phyloP scores from a whole-genome alignment of 2,888 invertebrate genomes.

The Dryobota labecula region DNA sequence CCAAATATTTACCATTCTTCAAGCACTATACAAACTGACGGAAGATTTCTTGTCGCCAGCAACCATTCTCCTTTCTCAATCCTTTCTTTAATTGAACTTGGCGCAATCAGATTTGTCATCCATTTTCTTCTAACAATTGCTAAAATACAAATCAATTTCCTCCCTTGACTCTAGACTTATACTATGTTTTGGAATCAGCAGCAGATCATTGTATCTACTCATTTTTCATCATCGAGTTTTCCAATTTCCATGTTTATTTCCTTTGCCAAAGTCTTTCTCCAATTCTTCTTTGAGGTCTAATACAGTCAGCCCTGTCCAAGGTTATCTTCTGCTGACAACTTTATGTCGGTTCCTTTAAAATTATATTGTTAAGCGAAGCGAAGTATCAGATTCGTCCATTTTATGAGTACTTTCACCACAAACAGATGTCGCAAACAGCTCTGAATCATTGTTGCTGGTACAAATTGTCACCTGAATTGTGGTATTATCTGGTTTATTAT shows the following conservation, averaged over 20 bases:
- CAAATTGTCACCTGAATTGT: conserved; percentile 47
- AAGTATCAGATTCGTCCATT: conserved; percentile 48
- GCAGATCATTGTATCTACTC: background rate
- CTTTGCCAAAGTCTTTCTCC: background rate
- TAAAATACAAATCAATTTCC: background rate
- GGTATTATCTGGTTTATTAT: conserved; percentile 51
- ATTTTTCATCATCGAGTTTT: background rate
- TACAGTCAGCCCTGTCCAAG: conserved; percentile 11
- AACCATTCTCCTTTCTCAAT: background rate
- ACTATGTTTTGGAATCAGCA: background rate
- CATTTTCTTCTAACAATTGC: background rate
- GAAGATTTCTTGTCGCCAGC: background rate
- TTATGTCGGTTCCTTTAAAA: conserved; percentile 32
- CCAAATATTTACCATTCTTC: background rate
- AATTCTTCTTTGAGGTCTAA: background rate
- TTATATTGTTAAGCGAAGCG: conserved; percentile 37
- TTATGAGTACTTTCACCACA: conserved; percentile 60
- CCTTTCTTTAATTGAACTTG: background rate
- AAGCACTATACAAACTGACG: background rate
- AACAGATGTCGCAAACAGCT: conserved; percentile 45
- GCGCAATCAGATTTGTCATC: background rate
- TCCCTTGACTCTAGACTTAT: background rate
- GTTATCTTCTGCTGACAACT: conserved; percentile 30
- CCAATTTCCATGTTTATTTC: background rate
- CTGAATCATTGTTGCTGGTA: conserved; percentile 55